Evolutionary conservation across 2,888 invertebrate genomes (phyloP), one percentile per base, ranked within the genome.

Genomic region (Chorisops tibialis): DNA sequence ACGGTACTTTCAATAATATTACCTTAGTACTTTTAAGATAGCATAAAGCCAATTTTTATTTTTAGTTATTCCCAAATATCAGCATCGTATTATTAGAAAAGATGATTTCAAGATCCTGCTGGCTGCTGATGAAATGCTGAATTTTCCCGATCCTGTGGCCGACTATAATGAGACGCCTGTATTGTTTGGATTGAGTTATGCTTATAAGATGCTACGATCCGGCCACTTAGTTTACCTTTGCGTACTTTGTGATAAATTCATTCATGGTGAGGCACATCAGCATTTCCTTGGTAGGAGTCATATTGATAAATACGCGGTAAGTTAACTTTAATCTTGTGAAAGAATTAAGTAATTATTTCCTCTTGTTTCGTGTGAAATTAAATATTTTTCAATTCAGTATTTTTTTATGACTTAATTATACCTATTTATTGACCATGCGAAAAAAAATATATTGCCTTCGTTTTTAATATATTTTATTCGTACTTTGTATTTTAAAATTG

Each of bases 281-380:
- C 64, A 65, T 56, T 49, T 65, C 14, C 35, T 30, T 47, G 58
- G 60, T 7, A 48, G 50, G n/a, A 43, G 16, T 11, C 64, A 65
- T 56, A 60, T 60, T 24, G 62, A 56, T 39, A 37, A 45, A 4
- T 65, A 65, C 24, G 60, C 62, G 22, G 64, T 65, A 62, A 56
- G 50, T 60, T n/a, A n/a, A n/a, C n/a, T n/a, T n/a, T n/a, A n/a
- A n/a, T n/a, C n/a, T n/a, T n/a, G n/a, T n/a, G n/a, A n/a, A n/a
- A n/a, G n/a, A n/a, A n/a, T n/a, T n/a, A n/a, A n/a, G n/a, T n/a
- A n/a, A n/a, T n/a, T n/a, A n/a, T n/a, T n/a, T n/a, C n/a, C n/a
- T n/a, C n/a, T n/a, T n/a, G n/a, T n/a, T n/a, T n/a, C n/a, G n/a
- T n/a, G n/a, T n/a, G n/a, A n/a, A n/a, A n/a, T n/a, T n/a, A n/a